Evolutionary conservation across 2,888 invertebrate genomes (phyloP).

Genomic region (Oxycera nigricornis): DNA sequence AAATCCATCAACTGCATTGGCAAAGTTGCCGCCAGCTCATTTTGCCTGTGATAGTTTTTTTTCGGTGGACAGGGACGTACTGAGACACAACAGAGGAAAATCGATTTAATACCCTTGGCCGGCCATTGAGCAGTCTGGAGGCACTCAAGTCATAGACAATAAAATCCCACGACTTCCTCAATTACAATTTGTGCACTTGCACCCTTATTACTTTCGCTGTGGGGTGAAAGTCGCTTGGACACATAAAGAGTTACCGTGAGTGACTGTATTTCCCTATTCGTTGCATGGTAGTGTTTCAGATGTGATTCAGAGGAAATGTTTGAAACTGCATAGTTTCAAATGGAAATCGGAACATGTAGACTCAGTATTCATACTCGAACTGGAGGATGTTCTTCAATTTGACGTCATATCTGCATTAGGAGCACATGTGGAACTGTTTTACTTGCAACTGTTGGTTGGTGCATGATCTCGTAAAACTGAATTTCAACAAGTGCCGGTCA

Average conservation of each 20-base stretch:
- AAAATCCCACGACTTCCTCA: constrained; percentile 40
- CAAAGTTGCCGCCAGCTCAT: constrained; percentile 23
- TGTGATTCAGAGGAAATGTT: too few species aligned
- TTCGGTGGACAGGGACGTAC: constrained; percentile 13
- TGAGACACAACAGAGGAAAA: constrained; percentile 35
- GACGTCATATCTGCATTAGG: too few species aligned
- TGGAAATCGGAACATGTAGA: too few species aligned
- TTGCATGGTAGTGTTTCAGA: too few species aligned
- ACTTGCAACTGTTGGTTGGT: too few species aligned
- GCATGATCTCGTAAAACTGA: too few species aligned
- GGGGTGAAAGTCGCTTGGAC: background rate
- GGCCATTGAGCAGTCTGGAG: constrained; percentile 14
- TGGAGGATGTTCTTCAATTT: too few species aligned
- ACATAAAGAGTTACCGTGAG: constrained; percentile 1
- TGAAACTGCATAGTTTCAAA: too few species aligned
- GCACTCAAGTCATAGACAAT: constrained; percentile 29
- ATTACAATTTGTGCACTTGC: constrained; percentile 33
- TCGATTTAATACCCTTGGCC: constrained; percentile 27
- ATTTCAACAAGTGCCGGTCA: too few species aligned
- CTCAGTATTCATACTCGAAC: too few species aligned
- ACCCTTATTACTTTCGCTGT: constrained; percentile 15
- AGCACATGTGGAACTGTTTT: too few species aligned
- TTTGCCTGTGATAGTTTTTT: background rate
- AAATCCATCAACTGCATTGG: constrained; percentile 1
- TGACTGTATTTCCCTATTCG: too few species aligned